A percentile compares a stretch with the other conserved stretches of the same genome.
Conservation (phyloP, 2,888 invertebrate genomes). For the Parthenolecanium corni region DNA sequence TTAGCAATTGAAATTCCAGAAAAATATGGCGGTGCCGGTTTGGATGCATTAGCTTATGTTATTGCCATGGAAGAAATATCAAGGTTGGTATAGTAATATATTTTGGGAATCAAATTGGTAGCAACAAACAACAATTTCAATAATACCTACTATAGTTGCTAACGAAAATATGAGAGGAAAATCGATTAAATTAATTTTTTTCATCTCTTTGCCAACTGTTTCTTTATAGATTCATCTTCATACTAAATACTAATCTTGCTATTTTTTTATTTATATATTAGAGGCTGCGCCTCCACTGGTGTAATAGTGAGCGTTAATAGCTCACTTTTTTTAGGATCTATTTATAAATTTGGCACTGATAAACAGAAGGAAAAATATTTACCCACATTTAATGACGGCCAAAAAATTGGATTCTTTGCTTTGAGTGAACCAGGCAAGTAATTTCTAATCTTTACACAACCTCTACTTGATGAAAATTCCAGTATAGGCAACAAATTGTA, state of each 20-base stretch:
- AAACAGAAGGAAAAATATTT: constrained; percentile 70
- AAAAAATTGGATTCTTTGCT: constrained; percentile 79
- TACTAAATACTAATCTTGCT: too few relatives aligned
- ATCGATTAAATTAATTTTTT: too few relatives aligned
- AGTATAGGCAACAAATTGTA: too few relatives aligned
- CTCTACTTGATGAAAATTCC: too few relatives aligned
- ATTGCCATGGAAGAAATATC: constrained; percentile 92
- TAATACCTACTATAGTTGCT: too few relatives aligned
- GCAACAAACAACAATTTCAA: too few relatives aligned
- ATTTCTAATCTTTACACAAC: too few relatives aligned
- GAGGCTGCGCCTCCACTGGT: constrained; percentile 78
- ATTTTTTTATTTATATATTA: constrained; percentile 27
- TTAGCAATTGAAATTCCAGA: constrained; percentile 76
- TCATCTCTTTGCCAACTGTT: too few relatives aligned
- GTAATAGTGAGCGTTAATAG: constrained; percentile 94
- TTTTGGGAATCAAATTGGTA: too few relatives aligned
- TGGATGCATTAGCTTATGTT: constrained; percentile 85
- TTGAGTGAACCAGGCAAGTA: constrained; percentile 78
- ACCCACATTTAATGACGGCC: constrained; percentile 59
- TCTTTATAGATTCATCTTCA: constrained; percentile 17
- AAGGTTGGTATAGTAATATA: constrained; percentile 41
- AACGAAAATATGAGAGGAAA: too few relatives aligned
- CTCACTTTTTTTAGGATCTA: constrained; percentile 74
- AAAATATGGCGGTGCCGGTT: constrained; percentile 71
- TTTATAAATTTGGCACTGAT: constrained; percentile 65